Evolutionary conservation across 2,113 vertebrate species (phyloP), one percentile per base, ranked within the genome.

Genomic region (Zosterops lateralis): DNA sequence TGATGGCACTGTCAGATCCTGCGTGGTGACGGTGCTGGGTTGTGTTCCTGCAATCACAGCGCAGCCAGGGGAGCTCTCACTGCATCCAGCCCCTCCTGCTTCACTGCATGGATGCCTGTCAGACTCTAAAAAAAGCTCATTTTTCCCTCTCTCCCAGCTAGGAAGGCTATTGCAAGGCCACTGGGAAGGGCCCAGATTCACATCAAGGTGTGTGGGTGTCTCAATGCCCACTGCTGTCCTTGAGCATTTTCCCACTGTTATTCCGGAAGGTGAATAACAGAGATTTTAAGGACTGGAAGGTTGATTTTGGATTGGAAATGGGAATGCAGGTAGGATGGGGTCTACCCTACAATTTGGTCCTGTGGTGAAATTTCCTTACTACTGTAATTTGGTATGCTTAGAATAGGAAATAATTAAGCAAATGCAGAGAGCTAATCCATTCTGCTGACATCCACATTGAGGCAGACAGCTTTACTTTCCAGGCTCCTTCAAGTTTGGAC

Each of bases 81-180:
- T 45, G 76, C 61, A 17, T 22, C 65, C 10, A 1, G 8, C 48
- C 9, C 28, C 22, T 56, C 44, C 45, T 26, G 68, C 10, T 17
- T 10, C 19, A 12, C 19, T 8, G 20, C 75, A 34, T 0, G 0
- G 18, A 8, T 51, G 29, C 56, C 75, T 50, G 17, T 0, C 3
- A 79, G 53, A 53, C 26, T 29, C 22, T 13, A 16, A 20, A 45
- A 81, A 66, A 21, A 61, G 10, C 26, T 81, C 12, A 9, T 25
- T 72, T 74, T 22, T 4, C 48, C 26, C 32, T 42, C 4, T 20
- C 22, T 79, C 34, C n/a, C 40, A 67, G 25, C 61, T 67, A n/a
- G 44, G 9, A 48, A 53, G 44, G 48, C 16, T 56, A 10, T 22
- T 42, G 5, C 0, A 2, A 79, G 40, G 67, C 38, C 62, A 36